A percentile compares a stretch with the other conserved stretches of the same genome.
phyloP scores from a whole-genome alignment of 2,113 vertebrate genomes.

The Spea multiplicata region DNA sequence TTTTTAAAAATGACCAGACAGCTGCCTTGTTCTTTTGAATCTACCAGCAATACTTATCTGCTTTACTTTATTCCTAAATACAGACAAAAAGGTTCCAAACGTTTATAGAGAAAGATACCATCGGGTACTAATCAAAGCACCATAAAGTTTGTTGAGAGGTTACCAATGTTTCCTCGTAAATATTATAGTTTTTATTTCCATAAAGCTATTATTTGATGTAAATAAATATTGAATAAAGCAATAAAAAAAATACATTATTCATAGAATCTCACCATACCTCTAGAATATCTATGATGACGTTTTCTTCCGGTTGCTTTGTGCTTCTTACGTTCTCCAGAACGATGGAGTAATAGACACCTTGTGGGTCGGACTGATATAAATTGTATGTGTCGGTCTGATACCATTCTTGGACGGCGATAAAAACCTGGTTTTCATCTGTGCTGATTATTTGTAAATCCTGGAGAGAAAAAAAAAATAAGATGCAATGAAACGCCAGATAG shows the following conservation, averaged over 20 bases:
- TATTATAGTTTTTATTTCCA: too few relatives aligned
- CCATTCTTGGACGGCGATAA: conserved; percentile 95
- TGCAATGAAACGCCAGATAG: too few relatives aligned
- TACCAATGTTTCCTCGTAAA: too few relatives aligned
- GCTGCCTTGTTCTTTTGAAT: conserved; percentile 8
- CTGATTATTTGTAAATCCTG: conserved; percentile 94
- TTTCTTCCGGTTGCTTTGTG: conserved; percentile 89
- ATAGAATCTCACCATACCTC: conserved; percentile 70
- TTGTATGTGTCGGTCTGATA: conserved; percentile 92
- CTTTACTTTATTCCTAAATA: background rate
- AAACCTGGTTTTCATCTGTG: conserved; percentile 90
- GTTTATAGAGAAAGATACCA: background rate
- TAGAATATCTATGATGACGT: conserved; percentile 86
- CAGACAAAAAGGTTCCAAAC: conserved; percentile 4
- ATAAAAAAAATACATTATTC: background rate
- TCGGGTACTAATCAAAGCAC: too few relatives aligned
- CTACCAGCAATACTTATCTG: background rate
- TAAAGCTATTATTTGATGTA: too few relatives aligned
- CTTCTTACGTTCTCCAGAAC: conserved; percentile 88
- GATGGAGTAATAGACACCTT: conserved; percentile 82
- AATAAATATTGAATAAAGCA: too few relatives aligned
- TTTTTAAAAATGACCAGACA: conserved; percentile 34
- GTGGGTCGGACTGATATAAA: conserved; percentile 89
- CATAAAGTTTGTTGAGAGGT: too few relatives aligned
- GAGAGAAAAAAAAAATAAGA: conserved; percentile 5